Evolutionary conservation across 2,888 invertebrate genomes (phyloP).

Genomic region (Mongoloraphidia duomilia): DNA sequence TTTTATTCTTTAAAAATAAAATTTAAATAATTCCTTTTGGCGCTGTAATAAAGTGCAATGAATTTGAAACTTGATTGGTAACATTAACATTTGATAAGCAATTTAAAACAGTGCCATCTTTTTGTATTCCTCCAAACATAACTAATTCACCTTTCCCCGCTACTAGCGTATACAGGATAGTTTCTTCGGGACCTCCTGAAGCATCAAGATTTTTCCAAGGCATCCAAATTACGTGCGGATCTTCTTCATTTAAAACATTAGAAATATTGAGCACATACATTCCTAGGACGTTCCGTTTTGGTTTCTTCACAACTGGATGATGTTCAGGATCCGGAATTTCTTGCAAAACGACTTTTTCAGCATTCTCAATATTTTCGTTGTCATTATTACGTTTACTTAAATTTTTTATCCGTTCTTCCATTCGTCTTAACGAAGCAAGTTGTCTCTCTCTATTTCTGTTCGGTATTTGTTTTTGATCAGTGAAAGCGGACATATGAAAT

Average conservation of each 20-base stretch:
- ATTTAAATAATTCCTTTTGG: constrained; percentile 29
- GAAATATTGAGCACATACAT: constrained; percentile 80
- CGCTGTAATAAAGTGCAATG: constrained; percentile 59
- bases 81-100: constrained; percentile 22
- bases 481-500: constrained; percentile 9
- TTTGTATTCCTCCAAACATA: constrained; percentile 91
- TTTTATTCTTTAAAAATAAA: too few species aligned
- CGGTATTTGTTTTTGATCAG: constrained; percentile 2
- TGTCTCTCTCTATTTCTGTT: constrained; percentile 41
- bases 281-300: constrained; percentile 54
- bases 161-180: constrained; percentile 78
- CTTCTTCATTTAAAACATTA: constrained; percentile 46
- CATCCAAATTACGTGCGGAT: constrained; percentile 54
- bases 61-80: constrained; percentile 61
- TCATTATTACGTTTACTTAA: constrained; percentile 27
- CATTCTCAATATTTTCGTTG: constrained; percentile 28
- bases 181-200: constrained; percentile 67
- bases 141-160: constrained; percentile 84
- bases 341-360: constrained; percentile 20
- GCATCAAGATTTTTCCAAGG: constrained; percentile 51
- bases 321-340: constrained; percentile 5
- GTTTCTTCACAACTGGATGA: constrained; percentile 37
- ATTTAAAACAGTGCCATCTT: constrained; percentile 49
- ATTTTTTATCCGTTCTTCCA: constrained; percentile 45
- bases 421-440: constrained; percentile 44